These are phyloP conservation scores for Pempheris klunzingeri DNA, from an alignment of 2,797 vertebrate species.

Conservation along the genomic window DNA sequence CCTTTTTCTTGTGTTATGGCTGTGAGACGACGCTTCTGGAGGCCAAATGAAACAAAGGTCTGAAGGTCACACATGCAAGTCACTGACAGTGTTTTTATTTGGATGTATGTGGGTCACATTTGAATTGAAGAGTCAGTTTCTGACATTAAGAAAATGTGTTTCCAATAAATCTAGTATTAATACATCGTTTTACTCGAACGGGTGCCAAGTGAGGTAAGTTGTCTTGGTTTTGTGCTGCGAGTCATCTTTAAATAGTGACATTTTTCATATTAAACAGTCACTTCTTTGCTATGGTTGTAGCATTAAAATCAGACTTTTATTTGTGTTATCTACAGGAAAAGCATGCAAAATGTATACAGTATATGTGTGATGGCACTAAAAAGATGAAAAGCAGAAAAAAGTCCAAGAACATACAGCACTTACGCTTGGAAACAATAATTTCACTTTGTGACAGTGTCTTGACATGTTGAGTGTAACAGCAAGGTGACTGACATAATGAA, in stretches of 20 bases:
- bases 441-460: too few relatives aligned
- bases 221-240: not conserved
- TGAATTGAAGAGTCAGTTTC: not conserved
- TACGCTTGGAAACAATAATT: too few relatives aligned
- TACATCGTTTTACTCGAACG: not conserved
- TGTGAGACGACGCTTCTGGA: not conserved
- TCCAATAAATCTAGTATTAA: not conserved
- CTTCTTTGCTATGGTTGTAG: too few relatives aligned
- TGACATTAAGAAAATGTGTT: not conserved
- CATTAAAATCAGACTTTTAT: not conserved
- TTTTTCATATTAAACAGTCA: not conserved
- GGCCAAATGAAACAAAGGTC: not conserved
- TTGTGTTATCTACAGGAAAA: not conserved
- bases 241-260: not conserved
- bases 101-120: not conserved
- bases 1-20: constrained; percentile 5
- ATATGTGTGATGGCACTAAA: too few relatives aligned
- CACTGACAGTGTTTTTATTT: not conserved
- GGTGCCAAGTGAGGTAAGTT: not conserved
- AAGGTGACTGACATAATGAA: too few relatives aligned
- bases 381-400: too few relatives aligned
- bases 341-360: too few relatives aligned
- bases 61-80: not conserved
- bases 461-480: too few relatives aligned
- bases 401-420: too few relatives aligned